Percentiles rank a stretch among this genome's conserved stretches.
Evolutionary conservation across 2,113 vertebrate genomes (phyloP).

Genomic region (Nicator chloris): DNA sequence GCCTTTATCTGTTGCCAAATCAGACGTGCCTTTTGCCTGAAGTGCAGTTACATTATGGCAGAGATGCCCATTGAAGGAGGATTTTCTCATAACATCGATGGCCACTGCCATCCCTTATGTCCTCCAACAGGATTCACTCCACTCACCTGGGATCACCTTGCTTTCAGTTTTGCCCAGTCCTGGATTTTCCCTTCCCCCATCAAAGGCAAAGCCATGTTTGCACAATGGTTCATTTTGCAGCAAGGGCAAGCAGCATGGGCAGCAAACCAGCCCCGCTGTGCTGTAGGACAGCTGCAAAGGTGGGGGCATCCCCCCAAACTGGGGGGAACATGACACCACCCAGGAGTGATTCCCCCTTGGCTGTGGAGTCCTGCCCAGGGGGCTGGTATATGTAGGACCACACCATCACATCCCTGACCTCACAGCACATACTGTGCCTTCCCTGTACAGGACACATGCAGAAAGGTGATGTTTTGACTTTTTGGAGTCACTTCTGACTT

Average conservation of each 20-base stretch:
- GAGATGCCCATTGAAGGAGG: not conserved
- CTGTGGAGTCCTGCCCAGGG: not conserved
- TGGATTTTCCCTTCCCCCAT: not conserved
- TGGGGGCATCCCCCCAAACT: rapidly evolving
- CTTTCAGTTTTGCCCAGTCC: not conserved
- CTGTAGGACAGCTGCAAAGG: not conserved
- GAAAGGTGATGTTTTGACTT: not conserved
- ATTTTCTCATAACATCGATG: not conserved
- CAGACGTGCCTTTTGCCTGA: not conserved
- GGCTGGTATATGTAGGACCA: rapidly evolving
- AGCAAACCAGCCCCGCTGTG: not conserved
- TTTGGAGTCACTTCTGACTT: not conserved
- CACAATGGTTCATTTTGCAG: not conserved
- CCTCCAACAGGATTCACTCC: not conserved
- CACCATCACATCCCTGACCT: not conserved
- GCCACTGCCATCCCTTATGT: not conserved
- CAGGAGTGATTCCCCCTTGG: not conserved
- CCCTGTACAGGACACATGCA: rapidly evolving
- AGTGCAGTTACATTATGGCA: not conserved
- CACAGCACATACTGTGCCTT: not conserved
- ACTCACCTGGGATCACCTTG: not conserved
- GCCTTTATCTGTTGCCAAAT: not conserved
- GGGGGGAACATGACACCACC: rapidly evolving
- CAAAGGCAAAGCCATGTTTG: not conserved
- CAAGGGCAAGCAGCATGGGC: not conserved